Conservation (phyloP, 1,140 invertebrate genomes). For the Antheraea mylitta region DNA sequence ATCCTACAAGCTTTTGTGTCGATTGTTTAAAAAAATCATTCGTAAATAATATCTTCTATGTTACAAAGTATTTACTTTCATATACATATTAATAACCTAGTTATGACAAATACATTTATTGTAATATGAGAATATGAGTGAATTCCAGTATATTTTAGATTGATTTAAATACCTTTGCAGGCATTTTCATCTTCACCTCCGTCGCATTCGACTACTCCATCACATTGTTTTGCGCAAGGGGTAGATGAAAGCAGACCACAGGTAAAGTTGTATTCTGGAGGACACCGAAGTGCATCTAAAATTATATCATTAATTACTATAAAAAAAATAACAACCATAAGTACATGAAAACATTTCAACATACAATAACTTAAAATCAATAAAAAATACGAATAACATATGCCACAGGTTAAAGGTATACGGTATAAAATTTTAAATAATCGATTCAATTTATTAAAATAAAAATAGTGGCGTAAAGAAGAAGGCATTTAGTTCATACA, state of each 20-base stretch:
- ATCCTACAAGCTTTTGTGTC: no score
- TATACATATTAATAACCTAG: no score
- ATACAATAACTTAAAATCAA: no score
- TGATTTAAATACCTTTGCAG: constrained; percentile 51
- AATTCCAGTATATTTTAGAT: no score
- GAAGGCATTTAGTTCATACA: background rate
- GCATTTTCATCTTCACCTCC: constrained; percentile 86
- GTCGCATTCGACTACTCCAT: constrained; percentile 84
- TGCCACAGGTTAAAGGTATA: background rate
- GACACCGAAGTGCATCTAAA: constrained; percentile 37
- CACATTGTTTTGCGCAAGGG: constrained; percentile 80
- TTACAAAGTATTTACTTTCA: no score
- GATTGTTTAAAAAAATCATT: no score
- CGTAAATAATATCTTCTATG: no score
- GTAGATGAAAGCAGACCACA: constrained; percentile 70
- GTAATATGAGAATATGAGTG: no score
- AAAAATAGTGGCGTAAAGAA: no score
- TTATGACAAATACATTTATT: no score
- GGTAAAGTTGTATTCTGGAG: constrained; percentile 33
- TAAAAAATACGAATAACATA: background rate
- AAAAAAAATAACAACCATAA: background rate
- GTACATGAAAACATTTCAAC: background rate
- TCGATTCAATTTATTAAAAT: no score
- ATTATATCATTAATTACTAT: background rate
- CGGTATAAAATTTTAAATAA: background rate